Conservation (phyloP, 2,888 invertebrate genomes). For the Ophion costatus region DNA sequence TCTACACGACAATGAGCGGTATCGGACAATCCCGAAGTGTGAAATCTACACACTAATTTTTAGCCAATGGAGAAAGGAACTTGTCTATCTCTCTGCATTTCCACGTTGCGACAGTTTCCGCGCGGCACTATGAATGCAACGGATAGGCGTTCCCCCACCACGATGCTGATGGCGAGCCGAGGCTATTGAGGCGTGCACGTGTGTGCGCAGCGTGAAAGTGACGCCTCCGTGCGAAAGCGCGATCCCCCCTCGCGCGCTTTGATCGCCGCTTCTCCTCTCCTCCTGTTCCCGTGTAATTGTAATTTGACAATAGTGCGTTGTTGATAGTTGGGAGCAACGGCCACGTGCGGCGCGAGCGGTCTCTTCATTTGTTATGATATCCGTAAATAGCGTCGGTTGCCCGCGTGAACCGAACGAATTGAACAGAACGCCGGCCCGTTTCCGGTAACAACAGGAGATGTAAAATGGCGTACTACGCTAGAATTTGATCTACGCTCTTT, state of each 20-base stretch:
- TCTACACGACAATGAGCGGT: background rate
- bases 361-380: conserved; percentile 33
- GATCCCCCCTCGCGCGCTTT: background rate
- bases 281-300: conserved; percentile 33
- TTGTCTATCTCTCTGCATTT: background rate
- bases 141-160: background rate
- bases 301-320: conserved; percentile 47
- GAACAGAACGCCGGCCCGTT: conserved; percentile 66
- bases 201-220: background rate
- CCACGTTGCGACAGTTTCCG: background rate
- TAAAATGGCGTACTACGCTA: conserved; percentile 61
- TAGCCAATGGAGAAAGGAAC: conserved; percentile 21
- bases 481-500: conserved; percentile 50
- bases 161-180: background rate
- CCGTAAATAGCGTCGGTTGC: conserved; percentile 44
- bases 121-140: background rate
- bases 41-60: background rate
- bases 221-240: background rate
- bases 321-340: conserved; percentile 28
- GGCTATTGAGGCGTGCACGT: background rate
- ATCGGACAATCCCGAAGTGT: background rate
- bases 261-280: background rate
- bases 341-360: conserved; percentile 37
- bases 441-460: conserved; percentile 67
- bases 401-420: conserved; percentile 71